phyloP scores from a whole-genome alignment of 1,140 invertebrate species.

The Pseudomyrmex gracilis region DNA sequence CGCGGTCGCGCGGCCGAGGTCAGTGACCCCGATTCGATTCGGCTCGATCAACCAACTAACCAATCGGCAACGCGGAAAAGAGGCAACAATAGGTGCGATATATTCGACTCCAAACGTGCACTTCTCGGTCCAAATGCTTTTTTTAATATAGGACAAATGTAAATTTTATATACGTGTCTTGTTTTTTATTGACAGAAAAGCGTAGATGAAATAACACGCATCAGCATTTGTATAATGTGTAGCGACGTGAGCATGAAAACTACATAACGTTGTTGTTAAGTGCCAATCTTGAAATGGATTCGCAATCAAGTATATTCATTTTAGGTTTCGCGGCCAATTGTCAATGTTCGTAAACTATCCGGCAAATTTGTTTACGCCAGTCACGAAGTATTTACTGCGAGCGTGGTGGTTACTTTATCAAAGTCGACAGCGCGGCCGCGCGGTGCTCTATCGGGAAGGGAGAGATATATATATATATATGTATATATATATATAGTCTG shows the following conservation, averaged over 20 bases:
- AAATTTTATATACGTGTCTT: not conserved
- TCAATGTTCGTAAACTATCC: conserved; percentile 51
- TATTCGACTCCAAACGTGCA: too few relatives aligned
- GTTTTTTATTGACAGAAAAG: too few relatives aligned
- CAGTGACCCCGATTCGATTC: too few relatives aligned
- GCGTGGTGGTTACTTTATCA: conserved; percentile 49
- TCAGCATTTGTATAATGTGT: conserved; percentile 22
- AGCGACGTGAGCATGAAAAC: not conserved
- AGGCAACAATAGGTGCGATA: too few relatives aligned
- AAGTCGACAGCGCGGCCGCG: conserved; percentile 14
- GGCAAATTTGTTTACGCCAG: conserved; percentile 55
- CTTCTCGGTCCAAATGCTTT: too few relatives aligned
- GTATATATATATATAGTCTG: conserved; percentile 41
- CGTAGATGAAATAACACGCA: not conserved
- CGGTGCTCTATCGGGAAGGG: not conserved
- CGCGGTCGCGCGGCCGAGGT: too few relatives aligned
- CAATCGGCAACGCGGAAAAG: too few relatives aligned
- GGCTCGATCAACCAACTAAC: too few relatives aligned
- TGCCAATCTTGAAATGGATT: conserved; percentile 59
- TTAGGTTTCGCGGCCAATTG: conserved; percentile 50
- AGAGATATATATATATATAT: too few relatives aligned
- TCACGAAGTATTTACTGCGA: conserved; percentile 46
- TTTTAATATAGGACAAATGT: too few relatives aligned
- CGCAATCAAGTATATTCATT: conserved; percentile 55
- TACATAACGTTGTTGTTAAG: conserved; percentile 42